These are phyloP conservation scores for Lamproptera curius DNA, from an alignment of 2,888 invertebrate species.

Conservation along the genomic window DNA sequence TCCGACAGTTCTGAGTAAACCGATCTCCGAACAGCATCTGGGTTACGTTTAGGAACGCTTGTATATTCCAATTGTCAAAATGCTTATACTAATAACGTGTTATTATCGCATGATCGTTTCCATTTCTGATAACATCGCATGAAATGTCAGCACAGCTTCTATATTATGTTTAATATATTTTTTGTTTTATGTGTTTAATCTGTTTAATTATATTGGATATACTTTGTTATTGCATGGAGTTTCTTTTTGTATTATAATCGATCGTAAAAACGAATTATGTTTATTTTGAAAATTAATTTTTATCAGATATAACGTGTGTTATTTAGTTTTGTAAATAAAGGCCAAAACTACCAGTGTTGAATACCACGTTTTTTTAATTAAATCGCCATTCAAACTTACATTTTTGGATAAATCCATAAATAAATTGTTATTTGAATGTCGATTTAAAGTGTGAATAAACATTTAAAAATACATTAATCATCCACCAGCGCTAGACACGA, in stretches of 20 bases:
- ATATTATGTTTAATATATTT: background rate
- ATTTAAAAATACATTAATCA: conserved; percentile 55
- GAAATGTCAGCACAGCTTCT: background rate
- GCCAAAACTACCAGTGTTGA: conserved; percentile 50
- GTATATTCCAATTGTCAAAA: conserved; percentile 29
- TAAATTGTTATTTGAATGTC: conserved; percentile 52
- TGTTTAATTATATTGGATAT: conserved; percentile 4
- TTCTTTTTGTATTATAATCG: conserved; percentile 2
- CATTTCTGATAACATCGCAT: conserved; percentile 12
- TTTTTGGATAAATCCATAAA: too few relatives aligned
- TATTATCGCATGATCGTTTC: conserved; percentile 15
- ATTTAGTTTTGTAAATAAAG: conserved; percentile 42
- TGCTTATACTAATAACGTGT: conserved; percentile 7
- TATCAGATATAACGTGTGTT: conserved; percentile 26
- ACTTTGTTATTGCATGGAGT: conserved; percentile 17
- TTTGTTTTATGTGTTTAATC: background rate
- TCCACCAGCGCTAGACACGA: conserved; percentile 59
- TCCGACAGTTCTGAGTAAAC: conserved; percentile 46
- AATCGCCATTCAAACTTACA: conserved; percentile 42
- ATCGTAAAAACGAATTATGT: conserved; percentile 19
- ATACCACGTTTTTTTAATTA: conserved; percentile 46
- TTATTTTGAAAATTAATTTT: conserved; percentile 16
- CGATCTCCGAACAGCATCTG: conserved; percentile 76
- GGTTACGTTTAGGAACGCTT: conserved; percentile 66
- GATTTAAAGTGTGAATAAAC: conserved; percentile 48